Percentiles rank a stretch among this genome's conserved stretches.
phyloP scores from a whole-genome alignment of 1,140 invertebrate species.

The Drosophila lacteicornis region DNA sequence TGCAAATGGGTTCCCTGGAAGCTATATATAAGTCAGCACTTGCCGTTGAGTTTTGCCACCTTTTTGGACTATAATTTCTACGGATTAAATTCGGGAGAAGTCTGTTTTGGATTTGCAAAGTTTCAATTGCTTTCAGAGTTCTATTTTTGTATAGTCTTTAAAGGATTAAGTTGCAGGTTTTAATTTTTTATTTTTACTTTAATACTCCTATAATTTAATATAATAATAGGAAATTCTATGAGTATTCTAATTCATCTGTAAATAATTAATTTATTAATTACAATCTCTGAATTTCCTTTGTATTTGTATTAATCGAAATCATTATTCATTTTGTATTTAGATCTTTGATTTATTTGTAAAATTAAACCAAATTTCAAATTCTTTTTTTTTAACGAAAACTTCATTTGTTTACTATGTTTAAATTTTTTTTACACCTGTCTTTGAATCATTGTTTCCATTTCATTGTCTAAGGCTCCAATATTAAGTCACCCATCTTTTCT shows the following conservation, averaged over 20 bases:
- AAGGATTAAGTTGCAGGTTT: background rate
- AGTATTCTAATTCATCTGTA: no score
- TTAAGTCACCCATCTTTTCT: no score
- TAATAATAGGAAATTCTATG: no score
- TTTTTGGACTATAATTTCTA: conserved; percentile 1
- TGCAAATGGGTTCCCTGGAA: conserved; percentile 35
- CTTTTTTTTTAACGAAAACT: background rate
- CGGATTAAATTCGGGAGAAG: background rate
- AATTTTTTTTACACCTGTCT: background rate
- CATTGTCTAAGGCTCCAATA: no score
- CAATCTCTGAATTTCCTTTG: no score
- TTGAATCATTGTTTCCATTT: background rate
- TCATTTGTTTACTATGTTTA: background rate
- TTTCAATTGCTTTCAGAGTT: background rate
- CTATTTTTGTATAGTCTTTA: background rate
- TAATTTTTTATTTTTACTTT: background rate
- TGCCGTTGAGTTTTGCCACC: conserved; percentile 16
- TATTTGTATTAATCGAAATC: background rate
- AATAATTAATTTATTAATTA: no score
- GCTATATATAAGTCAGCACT: conserved; percentile 12
- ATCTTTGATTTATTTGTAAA: background rate
- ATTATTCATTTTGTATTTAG: background rate
- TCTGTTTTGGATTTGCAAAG: conserved; percentile 4
- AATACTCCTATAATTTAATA: background rate
- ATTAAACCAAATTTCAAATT: background rate